A percentile compares a stretch with the other conserved stretches of the same genome.
Evolutionary conservation across 2,113 vertebrate genomes (phyloP).

Genomic region (Nothobranchius kuhntae): DNA sequence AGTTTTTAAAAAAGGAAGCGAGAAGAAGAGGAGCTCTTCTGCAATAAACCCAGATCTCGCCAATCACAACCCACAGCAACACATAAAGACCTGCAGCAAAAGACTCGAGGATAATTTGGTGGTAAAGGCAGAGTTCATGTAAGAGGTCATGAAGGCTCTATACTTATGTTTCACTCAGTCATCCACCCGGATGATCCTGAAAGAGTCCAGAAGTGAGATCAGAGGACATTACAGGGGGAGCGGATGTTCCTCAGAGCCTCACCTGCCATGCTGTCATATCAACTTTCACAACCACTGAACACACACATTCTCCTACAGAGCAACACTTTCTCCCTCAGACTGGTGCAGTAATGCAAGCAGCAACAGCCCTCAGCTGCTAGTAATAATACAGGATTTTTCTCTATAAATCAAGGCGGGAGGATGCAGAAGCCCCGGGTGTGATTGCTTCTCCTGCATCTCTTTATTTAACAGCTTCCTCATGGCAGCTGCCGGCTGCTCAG

Average conservation of each 20-base stretch:
- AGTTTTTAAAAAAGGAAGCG: no score
- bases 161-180: neutral
- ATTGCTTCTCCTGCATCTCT: neutral
- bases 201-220: conserved; percentile 22
- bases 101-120: neutral
- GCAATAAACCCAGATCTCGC: neutral
- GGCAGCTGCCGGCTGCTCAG: neutral
- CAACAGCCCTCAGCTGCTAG: neutral
- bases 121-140: neutral
- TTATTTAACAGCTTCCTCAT: conserved; percentile 21
- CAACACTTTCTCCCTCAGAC: neutral
- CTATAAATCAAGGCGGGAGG: conserved; percentile 14
- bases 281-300: conserved; percentile 10
- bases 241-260: conserved; percentile 27
- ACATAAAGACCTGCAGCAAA: neutral
- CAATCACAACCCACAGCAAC: neutral
- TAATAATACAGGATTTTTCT: conserved; percentile 38
- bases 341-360: neutral
- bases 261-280: conserved; percentile 25
- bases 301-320: neutral
- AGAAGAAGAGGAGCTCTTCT: neutral
- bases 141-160: neutral
- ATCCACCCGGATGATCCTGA: conserved; percentile 15
- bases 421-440: neutral
- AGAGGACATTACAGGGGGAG: conserved; percentile 2